These are phyloP conservation scores for Lota lota DNA, from an alignment of 2,113 vertebrate genomes.

Conservation along the genomic window DNA sequence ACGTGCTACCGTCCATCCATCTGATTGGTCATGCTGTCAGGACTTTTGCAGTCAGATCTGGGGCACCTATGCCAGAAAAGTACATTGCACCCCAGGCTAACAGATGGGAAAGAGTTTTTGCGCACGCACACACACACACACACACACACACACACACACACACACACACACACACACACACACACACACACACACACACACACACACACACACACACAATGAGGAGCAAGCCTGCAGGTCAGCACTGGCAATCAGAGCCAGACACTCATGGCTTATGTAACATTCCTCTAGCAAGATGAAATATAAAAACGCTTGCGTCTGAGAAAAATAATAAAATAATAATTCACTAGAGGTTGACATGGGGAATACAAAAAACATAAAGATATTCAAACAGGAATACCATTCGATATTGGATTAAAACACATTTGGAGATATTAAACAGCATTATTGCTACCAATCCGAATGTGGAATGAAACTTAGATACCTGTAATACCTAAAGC, in stretches of 20 bases:
- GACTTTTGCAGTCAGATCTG: constrained; percentile 1
- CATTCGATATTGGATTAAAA: not conserved
- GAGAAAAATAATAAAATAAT: not conserved
- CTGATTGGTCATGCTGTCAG: constrained; percentile 11
- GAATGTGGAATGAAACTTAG: not conserved
- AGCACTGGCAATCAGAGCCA: not conserved
- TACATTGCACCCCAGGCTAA: constrained; percentile 3
- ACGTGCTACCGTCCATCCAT: not conserved
- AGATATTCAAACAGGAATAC: too few species aligned
- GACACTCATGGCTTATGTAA: too few species aligned
- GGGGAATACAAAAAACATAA: too few species aligned
- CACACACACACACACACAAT: too few species aligned
- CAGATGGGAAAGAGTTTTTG: constrained; percentile 4
- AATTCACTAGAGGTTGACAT: not conserved
- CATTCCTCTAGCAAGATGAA: too few species aligned
- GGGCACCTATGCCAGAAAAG: constrained; percentile 7
- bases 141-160: not conserved
- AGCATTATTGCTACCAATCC: not conserved
- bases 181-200: too few species aligned
- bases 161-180: too few species aligned
- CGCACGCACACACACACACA: not conserved
- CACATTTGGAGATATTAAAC: not conserved
- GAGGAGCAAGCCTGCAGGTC: constrained; percentile 14
- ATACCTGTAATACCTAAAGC: not conserved
- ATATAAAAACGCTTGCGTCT: too few species aligned